phyloP scores from a whole-genome alignment of 2,113 vertebrate genomes.

The Saguinus midas region DNA sequence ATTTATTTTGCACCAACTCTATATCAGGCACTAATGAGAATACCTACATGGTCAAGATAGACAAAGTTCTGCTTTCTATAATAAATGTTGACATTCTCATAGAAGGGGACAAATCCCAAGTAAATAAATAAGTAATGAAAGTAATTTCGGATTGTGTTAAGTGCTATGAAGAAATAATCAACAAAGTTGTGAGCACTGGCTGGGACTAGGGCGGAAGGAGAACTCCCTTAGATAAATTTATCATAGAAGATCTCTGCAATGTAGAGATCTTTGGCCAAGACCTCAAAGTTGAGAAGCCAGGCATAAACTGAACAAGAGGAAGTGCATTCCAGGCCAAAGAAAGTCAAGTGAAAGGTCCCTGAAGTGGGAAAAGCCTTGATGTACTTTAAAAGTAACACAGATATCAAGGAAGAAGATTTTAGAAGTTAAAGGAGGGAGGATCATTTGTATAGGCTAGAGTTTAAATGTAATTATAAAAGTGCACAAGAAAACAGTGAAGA shows the following conservation, averaged over 20 bases:
- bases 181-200: background rate
- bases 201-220: background rate
- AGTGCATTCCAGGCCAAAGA: background rate
- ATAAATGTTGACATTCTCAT: background rate
- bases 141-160: background rate
- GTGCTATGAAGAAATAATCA: background rate
- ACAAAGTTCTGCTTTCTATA: background rate
- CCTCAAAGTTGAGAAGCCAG: background rate
- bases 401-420: background rate
- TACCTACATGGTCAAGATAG: background rate
- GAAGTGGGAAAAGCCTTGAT: background rate
- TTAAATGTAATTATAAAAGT: background rate
- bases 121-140: background rate
- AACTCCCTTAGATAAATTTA: background rate
- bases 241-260: background rate
- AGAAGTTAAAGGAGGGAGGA: background rate
- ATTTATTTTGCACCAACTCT: background rate
- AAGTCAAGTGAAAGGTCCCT: background rate
- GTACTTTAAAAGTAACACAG: background rate
- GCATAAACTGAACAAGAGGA: background rate
- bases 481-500: background rate
- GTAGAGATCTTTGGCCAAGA: background rate
- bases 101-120: background rate
- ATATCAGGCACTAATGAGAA: background rate
- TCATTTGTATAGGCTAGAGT: background rate